Evolutionary conservation across 2,888 invertebrate species (phyloP).

Genomic region (Eilema sororculum): DNA sequence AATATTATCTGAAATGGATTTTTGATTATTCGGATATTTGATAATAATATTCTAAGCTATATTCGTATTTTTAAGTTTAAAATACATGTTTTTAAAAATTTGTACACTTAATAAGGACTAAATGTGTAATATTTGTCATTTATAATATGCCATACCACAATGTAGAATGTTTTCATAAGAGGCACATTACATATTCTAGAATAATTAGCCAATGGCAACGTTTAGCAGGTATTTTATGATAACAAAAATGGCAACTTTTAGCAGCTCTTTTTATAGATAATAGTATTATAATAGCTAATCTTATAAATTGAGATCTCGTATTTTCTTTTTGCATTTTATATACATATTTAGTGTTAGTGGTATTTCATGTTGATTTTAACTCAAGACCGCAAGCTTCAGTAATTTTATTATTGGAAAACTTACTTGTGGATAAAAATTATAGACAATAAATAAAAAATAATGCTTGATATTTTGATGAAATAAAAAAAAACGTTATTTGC

Average conservation of each 20-base stretch:
- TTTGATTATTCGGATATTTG: constrained; percentile 34
- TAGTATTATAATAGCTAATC: constrained; percentile 18
- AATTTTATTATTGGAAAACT: neutral
- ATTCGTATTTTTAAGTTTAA: constrained; percentile 31
- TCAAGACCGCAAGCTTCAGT: neutral
- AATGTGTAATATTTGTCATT: constrained; percentile 24
- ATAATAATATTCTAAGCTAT: constrained; percentile 33
- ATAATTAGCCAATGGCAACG: constrained; percentile 25
- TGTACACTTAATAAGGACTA: constrained; percentile 27
- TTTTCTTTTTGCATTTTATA: constrained; percentile 22
- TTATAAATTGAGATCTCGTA: constrained; percentile 45
- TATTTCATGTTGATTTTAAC: neutral
- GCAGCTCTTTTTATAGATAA: constrained; percentile 27
- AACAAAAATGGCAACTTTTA: constrained; percentile 22
- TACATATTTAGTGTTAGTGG: constrained; percentile 13
- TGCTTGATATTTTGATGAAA: neutral
- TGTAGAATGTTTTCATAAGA: constrained; percentile 32
- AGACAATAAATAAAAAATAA: neutral
- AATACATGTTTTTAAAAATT: constrained; percentile 21
- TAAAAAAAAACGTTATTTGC: too few species aligned
- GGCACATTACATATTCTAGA: constrained; percentile 34
- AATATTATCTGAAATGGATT: constrained; percentile 39
- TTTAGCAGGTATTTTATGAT: constrained; percentile 28
- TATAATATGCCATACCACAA: constrained; percentile 46
- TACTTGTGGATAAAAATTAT: neutral